Evolutionary conservation across 37 sponge, comb jelly and placozoan genomes (phyloP), one percentile per base, ranked within the genome.

Genomic region (Tethya wilhelma): DNA sequence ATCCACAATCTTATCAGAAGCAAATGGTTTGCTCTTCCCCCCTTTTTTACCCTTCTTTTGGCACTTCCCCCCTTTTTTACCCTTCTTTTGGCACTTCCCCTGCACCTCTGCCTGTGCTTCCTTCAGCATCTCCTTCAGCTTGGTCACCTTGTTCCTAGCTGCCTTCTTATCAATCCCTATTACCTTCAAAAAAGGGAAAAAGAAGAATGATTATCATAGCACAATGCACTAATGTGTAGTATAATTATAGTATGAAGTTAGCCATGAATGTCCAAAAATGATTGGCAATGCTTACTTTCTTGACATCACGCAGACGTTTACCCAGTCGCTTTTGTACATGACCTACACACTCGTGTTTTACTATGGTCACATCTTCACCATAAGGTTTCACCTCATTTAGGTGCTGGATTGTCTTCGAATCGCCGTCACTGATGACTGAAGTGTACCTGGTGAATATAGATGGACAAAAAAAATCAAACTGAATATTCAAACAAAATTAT

Each of bases 241-340:
- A 14, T 49, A 49, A 19, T 9, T 49, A 9, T 19, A 49, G 55
- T 49, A 19, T 14, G n/a, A n/a, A n/a, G n/a, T n/a, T n/a, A n/a
- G n/a, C n/a, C 26, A 12, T 14, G 14, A 19, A 9, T 14, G 9
- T 49, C 14, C 14, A 14, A 62, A n/a, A n/a, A 62, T 25, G 63
- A 25, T 62, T n/a, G 53, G 53, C 53, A 49, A 19, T 49, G 28
- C 63, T 25, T 6, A 62, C 63, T n/a, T 62, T 67, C 72, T 44
- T 71, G 33, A 30, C 49, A 5, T 22, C 28, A 5, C 23, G 7
- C 38, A 74, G 60, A 2, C 25, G 7, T 9, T 33, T 7, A 6
- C 30, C 22, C 58, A 74, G 19, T 22, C 75, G 19, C 72, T 75
- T 75, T 39, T 75, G 60, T 11, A 75, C 62, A 58, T 75, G 76